Evolutionary conservation across 2,797 vertebrate species (phyloP).

Genomic region (Pipistrellus kuhlii): DNA sequence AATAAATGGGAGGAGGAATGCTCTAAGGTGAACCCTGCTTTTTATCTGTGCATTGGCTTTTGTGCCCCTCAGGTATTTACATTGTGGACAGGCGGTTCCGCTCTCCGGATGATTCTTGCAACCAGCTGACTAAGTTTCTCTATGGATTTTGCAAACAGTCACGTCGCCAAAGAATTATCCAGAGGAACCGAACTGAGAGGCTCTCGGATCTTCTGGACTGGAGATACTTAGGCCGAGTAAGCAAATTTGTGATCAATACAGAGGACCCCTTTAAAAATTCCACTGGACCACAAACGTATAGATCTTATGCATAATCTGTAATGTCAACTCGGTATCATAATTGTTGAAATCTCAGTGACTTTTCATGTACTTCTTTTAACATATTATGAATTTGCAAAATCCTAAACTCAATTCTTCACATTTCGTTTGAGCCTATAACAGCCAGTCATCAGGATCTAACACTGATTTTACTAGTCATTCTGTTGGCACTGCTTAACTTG

Average conservation of each 20-base stretch:
- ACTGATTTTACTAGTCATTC: background rate
- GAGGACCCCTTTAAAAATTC: background rate
- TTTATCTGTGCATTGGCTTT: background rate
- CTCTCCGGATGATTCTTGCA: slow-evolving; percentile 96
- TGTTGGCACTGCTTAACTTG: background rate
- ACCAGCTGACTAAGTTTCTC: slow-evolving; percentile 97
- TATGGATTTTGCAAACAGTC: slow-evolving; percentile 97
- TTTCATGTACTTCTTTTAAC: background rate
- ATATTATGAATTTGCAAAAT: background rate
- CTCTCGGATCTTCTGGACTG: slow-evolving; percentile 97
- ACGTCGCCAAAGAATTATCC: slow-evolving; percentile 96
- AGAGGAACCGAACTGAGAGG: slow-evolving; percentile 96
- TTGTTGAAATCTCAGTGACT: background rate
- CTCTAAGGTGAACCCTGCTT: background rate
- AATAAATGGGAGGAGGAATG: background rate
- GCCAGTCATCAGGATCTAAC: background rate
- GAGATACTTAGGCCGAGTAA: slow-evolving; percentile 95
- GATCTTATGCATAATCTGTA: background rate
- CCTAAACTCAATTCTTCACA: background rate
- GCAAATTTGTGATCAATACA: slow-evolving; percentile 56
- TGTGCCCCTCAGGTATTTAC: slow-evolving; percentile 92
- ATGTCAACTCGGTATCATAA: background rate
- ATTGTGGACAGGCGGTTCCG: slow-evolving; percentile 95
- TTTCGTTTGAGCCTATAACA: background rate
- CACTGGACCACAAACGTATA: background rate